Evolutionary conservation across 2,113 vertebrate genomes (phyloP), one percentile per base, ranked within the genome.

Genomic region (Microtus richardsoni): DNA sequence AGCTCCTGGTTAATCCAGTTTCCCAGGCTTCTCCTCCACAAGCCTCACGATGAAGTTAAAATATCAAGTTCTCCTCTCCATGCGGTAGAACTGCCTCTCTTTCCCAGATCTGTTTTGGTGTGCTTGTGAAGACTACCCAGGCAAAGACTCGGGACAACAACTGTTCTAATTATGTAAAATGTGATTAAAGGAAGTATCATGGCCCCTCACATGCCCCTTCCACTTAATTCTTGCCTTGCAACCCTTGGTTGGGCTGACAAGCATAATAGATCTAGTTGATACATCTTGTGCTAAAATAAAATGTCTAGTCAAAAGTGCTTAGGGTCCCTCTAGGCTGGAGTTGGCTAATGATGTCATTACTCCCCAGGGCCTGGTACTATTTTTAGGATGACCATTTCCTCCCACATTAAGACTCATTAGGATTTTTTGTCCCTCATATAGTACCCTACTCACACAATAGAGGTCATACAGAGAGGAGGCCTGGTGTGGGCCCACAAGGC

Each of bases 261-360:
- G 94, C 97, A 24, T 95, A 97, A 98, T 97, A 92, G 96, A 98
- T 97, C 97, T 98, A 94, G 95, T 22, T 97, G 97, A 96, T 96
- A 74, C 97, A 58, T 97, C 97, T 96, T 82, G 85, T 39, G 0
- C 88, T 44, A 92, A 77, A 97, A 97, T 97, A 94, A 98, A 98
- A 98, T 1, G 93, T 98, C 98, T 94, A 49, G 96, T 98, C 98
- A 98, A 92, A 98, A 98, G 91, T 1, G 44, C 94, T 98, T 98
- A 88, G 94, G 97, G 95, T 97, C 97, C 98, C 96, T 95, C 91
- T 1, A 70, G 97, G 96, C 97, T 87, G 0, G 26, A 85, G 82
- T 95, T 96, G 88, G 96, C 98, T 97, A 96, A 94, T 98, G 60
- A 13, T 41, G 93, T 84, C 97, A 96, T 90, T 41, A 95, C 17